A percentile compares a stretch with the other conserved stretches of the same genome.
Evolutionary conservation across 1,140 invertebrate genomes (phyloP).

Genomic region (Harlomillsia oculata): DNA sequence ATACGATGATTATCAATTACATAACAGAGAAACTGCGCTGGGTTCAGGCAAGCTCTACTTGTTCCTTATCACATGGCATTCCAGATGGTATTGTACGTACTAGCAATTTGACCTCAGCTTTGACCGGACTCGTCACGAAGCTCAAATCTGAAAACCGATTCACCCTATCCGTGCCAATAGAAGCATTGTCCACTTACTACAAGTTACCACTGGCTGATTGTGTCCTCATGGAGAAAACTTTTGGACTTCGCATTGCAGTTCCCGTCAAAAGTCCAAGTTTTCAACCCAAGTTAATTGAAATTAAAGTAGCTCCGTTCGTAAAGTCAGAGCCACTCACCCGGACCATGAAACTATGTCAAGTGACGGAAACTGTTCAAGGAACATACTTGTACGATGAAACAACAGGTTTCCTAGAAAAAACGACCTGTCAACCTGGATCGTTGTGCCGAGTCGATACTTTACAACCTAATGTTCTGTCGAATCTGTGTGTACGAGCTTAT

Average conservation of each 20-base stretch:
- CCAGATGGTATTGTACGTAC: conserved; percentile 4
- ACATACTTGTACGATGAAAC: conserved; percentile 12
- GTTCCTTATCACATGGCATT: conserved; percentile 1
- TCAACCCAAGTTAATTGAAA: conserved; percentile 3
- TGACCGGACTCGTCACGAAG: conserved; percentile 1
- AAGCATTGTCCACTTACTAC: conserved; percentile 14
- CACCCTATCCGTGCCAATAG: not conserved
- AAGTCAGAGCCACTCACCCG: conserved; percentile 2
- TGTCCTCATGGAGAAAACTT: not conserved
- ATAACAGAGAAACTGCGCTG: conserved; percentile 22
- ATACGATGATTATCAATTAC: conserved; percentile 21
- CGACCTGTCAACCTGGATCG: conserved; percentile 10
- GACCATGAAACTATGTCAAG: conserved; percentile 4
- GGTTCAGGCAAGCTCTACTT: conserved; percentile 9
- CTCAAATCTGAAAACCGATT: not conserved
- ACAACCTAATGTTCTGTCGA: not conserved
- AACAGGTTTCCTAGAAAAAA: conserved; percentile 1
- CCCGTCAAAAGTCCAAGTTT: conserved; percentile 1
- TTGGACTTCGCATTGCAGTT: conserved; percentile 17
- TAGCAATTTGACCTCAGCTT: conserved; percentile 8
- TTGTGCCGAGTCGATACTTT: conserved; percentile 1
- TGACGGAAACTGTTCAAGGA: not conserved
- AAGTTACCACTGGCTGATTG: conserved; percentile 23
- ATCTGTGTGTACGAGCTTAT: conserved; percentile 17
- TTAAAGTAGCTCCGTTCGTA: conserved; percentile 19